Base-by-base conservation (phyloP, 2,888 invertebrate species). In the Drosophila infuscata region DNA sequence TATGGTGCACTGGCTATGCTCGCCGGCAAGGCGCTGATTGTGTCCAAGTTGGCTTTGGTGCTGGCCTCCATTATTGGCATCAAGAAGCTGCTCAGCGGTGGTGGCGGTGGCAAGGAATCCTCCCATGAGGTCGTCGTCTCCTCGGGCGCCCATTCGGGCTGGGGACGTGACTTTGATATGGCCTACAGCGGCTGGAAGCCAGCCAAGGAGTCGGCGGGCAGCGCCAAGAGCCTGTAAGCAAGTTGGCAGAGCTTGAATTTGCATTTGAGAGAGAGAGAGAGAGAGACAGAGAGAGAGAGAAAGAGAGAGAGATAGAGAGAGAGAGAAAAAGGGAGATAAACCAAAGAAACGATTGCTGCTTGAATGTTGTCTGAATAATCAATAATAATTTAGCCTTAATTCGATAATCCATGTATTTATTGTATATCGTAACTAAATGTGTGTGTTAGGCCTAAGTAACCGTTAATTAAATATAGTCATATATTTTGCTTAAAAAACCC, bases 1-100 rank as follows among this genome's bases (percentile, higher is more conserved):
- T 95, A 97, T 72, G 97, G 97, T 69, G 97, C 97, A 11, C 92
- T 97, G 33, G 97, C 97, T 29, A 94, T 97, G 59, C 92, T 97
- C 64, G 97, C 97, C 51, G 97, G 97, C 81, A 97, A 97, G 93
- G 97, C 97, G 49, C 93, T 97, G 76, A 97, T 97, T 83, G 96
- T 97, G 56, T 97, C 97, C 78, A 97, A 97, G 91, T 93, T 97
- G 81, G 97, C 97, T 0, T 93, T 97, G 62, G 97, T 97, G 0
- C 93, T 97, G 58, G 97, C 97, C 70, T 96, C 96, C 80, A 97
- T 97, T 85, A 96, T 97, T 81, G 97, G 97, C 4, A 94, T 97
- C 92, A 97, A 97, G 94, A 97, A 97, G 89, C 94, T 97, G 36
- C 94, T 97, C 53, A 95, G 96, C 30, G 94, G 96, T 3, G 94